phyloP scores from a whole-genome alignment of 2,888 invertebrate genomes.

The Pseudococcus longispinus region DNA sequence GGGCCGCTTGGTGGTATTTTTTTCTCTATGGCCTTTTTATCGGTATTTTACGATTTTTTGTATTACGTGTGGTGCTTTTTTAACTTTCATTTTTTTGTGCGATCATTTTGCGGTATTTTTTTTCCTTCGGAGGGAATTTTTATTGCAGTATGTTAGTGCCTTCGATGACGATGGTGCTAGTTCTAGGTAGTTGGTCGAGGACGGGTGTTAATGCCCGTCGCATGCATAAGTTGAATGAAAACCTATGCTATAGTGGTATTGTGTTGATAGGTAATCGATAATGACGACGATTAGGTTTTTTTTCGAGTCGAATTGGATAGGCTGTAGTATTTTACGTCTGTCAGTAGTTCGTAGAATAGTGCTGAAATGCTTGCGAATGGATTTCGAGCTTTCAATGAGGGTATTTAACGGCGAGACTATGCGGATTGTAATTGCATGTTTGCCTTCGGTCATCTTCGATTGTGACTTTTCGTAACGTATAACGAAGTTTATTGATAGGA shows the following conservation, averaged over 20 bases:
- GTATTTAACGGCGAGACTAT: too few species aligned
- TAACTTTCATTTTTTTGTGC: background rate
- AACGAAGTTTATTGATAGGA: too few species aligned
- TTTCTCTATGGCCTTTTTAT: background rate
- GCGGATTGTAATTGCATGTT: too few species aligned
- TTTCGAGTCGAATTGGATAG: background rate
- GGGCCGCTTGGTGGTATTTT: conserved; percentile 21
- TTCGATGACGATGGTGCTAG: background rate
- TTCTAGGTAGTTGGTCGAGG: background rate
- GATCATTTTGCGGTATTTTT: background rate
- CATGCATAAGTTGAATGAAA: background rate
- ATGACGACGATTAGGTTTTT: background rate
- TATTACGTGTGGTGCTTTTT: background rate
- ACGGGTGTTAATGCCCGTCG: background rate
- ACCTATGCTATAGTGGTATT: background rate
- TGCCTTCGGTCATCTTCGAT: too few species aligned
- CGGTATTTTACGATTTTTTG: background rate
- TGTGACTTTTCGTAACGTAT: too few species aligned
- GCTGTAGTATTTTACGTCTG: background rate
- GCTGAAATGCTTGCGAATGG: too few species aligned
- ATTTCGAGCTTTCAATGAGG: too few species aligned
- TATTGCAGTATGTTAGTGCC: background rate
- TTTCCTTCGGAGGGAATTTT: background rate
- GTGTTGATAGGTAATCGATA: background rate
- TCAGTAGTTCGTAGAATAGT: too few species aligned